A percentile compares a stretch with the other conserved stretches of the same genome.
Conservation (phyloP, 2,113 vertebrate genomes). For the Puffinus mauretanicus region DNA sequence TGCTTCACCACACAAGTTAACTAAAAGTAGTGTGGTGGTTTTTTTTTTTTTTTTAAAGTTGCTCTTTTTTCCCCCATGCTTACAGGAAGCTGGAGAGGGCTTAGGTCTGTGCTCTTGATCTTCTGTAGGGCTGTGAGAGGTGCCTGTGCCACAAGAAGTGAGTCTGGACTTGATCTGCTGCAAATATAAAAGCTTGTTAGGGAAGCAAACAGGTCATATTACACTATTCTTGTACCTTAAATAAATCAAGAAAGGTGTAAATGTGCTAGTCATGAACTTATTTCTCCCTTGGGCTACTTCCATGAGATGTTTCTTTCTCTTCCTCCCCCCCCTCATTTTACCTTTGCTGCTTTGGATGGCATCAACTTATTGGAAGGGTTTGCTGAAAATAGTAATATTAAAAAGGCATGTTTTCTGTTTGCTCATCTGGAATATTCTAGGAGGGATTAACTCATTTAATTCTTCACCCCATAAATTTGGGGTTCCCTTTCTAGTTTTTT, state of each 20-base stretch:
- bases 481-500: background rate
- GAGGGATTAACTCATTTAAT: background rate
- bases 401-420: background rate
- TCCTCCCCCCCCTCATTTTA: background rate
- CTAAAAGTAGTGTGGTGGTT: background rate
- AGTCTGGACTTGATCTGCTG: conserved; percentile 53
- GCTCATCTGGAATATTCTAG: background rate
- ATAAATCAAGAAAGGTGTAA: conserved; percentile 69
- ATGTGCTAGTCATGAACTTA: conserved; percentile 56
- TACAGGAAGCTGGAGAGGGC: background rate
- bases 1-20: background rate
- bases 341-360: background rate
- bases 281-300: conserved; percentile 52
- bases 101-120: background rate
- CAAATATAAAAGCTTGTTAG: conserved; percentile 37
- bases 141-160: background rate
- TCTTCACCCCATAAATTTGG: background rate
- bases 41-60: background rate
- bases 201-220: conserved; percentile 50
- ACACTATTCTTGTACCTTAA: conserved; percentile 54
- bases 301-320: conserved; percentile 48
- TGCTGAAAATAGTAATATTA: background rate
- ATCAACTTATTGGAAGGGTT: background rate
- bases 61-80: fast-evolving
- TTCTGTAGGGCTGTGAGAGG: background rate